These are phyloP conservation scores for Ceyx melanurus DNA, from an alignment of 2,113 vertebrate genomes.

Conservation along the genomic window DNA sequence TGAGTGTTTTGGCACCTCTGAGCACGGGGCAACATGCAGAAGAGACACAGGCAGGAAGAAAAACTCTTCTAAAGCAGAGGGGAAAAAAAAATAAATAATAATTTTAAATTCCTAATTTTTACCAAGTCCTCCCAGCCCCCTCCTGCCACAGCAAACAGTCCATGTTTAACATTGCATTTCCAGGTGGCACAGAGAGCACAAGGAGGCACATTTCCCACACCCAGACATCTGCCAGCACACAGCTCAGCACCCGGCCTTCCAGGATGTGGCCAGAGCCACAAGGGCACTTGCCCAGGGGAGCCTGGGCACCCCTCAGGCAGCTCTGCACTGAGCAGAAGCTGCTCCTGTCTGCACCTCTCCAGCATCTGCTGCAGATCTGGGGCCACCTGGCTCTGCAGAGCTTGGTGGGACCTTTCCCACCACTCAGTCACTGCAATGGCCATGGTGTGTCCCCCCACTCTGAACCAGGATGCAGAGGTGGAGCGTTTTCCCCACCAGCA, in stretches of 20 bases:
- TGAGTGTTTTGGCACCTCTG: neutral
- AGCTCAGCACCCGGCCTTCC: neutral
- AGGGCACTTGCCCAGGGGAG: neutral
- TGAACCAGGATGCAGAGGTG: accelerated
- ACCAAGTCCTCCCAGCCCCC: neutral
- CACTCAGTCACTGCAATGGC: accelerated
- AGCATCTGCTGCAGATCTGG: neutral
- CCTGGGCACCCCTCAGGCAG: neutral
- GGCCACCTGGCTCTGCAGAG: accelerated
- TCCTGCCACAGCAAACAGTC: neutral
- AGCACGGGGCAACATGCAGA: accelerated
- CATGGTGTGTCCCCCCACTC: accelerated
- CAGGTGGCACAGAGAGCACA: accelerated
- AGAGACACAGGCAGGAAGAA: neutral
- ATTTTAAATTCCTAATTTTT: neutral
- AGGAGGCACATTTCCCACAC: neutral
- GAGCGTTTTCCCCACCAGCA: neutral
- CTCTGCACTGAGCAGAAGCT: neutral
- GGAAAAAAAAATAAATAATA: too few relatives aligned
- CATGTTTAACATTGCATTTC: neutral
- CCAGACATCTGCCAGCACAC: neutral
- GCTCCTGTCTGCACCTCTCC: accelerated
- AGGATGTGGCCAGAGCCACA: neutral
- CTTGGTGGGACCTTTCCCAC: neutral
- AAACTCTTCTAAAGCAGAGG: accelerated